phyloP scores from a whole-genome alignment of 2,797 vertebrate species.

The Sebastes diploproa region DNA sequence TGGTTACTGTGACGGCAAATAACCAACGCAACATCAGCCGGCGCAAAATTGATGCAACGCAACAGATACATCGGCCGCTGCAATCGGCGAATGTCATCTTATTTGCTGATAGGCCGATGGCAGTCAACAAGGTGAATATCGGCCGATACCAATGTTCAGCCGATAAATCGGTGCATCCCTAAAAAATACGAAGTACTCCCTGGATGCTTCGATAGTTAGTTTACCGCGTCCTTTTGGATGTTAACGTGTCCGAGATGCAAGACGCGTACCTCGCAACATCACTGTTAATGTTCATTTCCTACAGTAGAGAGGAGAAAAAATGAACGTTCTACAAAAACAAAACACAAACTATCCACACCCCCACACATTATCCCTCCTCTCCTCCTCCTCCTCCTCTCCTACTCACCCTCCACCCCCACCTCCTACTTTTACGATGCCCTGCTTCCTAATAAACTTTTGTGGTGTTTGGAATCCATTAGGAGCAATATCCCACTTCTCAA shows the following conservation, averaged over 20 bases:
- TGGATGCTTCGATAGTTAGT: fast-evolving
- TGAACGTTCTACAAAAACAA: conserved; percentile 57
- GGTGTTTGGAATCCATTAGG: conserved; percentile 86
- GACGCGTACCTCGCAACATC: neutral
- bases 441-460: conserved; percentile 86
- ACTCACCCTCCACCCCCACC: conserved; percentile 23
- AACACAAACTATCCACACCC: conserved; percentile 42
- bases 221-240: fast-evolving
- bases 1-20: too few species aligned
- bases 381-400: neutral
- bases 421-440: conserved; percentile 75
- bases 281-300: conserved; percentile 14
- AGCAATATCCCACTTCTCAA: conserved; percentile 85
- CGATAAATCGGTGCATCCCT: too few species aligned
- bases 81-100: too few species aligned
- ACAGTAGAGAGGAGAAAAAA: conserved; percentile 30
- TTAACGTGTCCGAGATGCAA: neutral
- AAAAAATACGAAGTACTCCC: too few species aligned
- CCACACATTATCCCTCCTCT: neutral
- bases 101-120: too few species aligned
- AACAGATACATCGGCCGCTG: too few species aligned
- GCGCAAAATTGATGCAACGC: too few species aligned
- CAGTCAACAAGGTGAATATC: too few species aligned
- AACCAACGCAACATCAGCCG: too few species aligned
- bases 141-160: too few species aligned